phyloP scores from a whole-genome alignment of 2,888 invertebrate genomes.

The Bembecia ichneumoniformis region DNA sequence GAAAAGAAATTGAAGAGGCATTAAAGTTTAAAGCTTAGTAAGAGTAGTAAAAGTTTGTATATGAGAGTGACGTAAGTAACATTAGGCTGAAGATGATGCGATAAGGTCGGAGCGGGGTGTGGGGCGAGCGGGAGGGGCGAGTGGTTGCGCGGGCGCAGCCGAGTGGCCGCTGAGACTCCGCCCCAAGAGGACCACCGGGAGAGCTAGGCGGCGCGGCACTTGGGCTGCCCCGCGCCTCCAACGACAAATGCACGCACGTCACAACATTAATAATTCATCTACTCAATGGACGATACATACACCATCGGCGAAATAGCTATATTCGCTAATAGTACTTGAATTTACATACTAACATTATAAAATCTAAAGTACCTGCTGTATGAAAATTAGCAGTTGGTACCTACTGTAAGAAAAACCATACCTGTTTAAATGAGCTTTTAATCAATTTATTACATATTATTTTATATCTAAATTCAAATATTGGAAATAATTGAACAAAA shows the following conservation, averaged over 20 bases:
- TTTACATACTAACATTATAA: too few species aligned
- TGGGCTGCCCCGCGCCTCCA: constrained; percentile 23
- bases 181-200: constrained; percentile 72
- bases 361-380: too few species aligned
- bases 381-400: too few species aligned
- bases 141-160: constrained; percentile 38
- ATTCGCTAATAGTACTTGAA: too few species aligned
- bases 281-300: constrained; percentile 22
- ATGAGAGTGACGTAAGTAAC: constrained; percentile 22
- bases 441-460: too few species aligned
- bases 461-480: too few species aligned
- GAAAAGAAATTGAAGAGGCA: neutral
- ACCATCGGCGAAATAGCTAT: neutral
- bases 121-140: constrained; percentile 12
- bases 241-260: constrained; percentile 39
- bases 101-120: constrained; percentile 41
- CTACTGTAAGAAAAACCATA: too few species aligned
- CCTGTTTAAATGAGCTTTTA: too few species aligned
- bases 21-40: neutral
- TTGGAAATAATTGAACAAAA: too few species aligned
- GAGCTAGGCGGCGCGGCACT: constrained; percentile 61
- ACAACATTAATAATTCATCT: constrained; percentile 43
- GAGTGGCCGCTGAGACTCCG: constrained; percentile 66
- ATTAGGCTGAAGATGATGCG: constrained; percentile 63
- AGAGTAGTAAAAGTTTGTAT: neutral